Evolutionary conservation across 2,888 invertebrate genomes (phyloP).

Genomic region (Ecdyonurus torrentis): DNA sequence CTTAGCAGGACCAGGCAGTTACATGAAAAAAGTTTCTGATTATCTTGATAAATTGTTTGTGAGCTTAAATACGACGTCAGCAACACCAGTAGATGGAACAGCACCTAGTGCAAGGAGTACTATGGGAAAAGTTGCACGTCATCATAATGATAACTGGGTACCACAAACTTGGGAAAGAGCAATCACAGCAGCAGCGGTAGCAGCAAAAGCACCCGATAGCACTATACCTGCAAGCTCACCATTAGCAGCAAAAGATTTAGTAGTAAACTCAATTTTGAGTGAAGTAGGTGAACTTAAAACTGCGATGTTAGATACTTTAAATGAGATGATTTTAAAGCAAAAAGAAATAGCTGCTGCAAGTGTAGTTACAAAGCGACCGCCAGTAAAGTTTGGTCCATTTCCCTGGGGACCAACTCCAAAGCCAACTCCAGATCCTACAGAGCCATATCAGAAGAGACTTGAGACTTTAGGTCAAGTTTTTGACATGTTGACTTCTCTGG

Average conservation of each 20-base stretch:
- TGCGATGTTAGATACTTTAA: conserved; percentile 21
- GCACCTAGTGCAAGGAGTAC: background rate
- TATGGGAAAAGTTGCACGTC: background rate
- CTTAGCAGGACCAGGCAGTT: conserved; percentile 20
- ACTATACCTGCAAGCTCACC: conserved; percentile 10
- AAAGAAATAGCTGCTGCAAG: conserved; percentile 14
- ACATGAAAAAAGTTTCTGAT: conserved; percentile 20
- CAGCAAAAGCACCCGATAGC: conserved; percentile 4
- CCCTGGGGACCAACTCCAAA: conserved; percentile 17
- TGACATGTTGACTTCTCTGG: conserved; percentile 23
- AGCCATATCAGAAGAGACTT: conserved; percentile 23
- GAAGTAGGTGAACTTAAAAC: conserved; percentile 20
- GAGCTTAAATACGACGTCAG: conserved; percentile 19
- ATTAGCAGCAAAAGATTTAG: conserved; percentile 20
- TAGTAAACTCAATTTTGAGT: conserved; percentile 20
- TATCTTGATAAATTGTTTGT: conserved; percentile 23
- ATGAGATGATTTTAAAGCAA: conserved; percentile 20
- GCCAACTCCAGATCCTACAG: conserved; percentile 18
- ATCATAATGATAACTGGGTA: background rate
- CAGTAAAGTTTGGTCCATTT: conserved; percentile 17
- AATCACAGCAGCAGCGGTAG: background rate
- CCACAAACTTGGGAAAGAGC: background rate
- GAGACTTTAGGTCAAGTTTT: conserved; percentile 22
- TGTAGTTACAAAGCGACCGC: conserved; percentile 7
- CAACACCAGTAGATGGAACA: conserved; percentile 5